Evolutionary conservation across 2,797 vertebrate genomes (phyloP).

Genomic region (Callimico goeldii): DNA sequence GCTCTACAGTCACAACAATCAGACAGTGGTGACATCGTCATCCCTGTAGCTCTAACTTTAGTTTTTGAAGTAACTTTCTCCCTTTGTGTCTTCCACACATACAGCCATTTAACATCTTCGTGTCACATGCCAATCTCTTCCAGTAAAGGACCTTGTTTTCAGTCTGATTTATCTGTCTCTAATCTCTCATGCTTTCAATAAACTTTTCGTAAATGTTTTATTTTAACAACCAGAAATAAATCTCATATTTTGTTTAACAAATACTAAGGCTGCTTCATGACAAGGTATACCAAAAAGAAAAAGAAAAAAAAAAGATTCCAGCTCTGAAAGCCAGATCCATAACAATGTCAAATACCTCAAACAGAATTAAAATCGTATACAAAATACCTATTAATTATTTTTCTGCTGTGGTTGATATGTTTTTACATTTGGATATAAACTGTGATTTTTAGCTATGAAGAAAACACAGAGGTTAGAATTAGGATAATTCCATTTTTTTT

Average conservation of each 20-base stretch:
- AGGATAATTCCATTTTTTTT: neutral
- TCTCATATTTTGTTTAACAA: neutral
- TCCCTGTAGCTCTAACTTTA: neutral
- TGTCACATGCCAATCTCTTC: neutral
- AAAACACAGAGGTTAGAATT: neutral
- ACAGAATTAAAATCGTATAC: neutral
- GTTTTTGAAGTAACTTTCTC: neutral
- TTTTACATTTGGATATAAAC: neutral
- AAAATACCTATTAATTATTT: neutral
- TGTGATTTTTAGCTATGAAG: neutral
- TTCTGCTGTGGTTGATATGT: neutral
- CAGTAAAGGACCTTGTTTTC: neutral
- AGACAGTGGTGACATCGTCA: neutral
- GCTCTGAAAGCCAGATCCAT: neutral
- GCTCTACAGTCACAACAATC: rapidly evolving
- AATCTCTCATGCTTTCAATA: neutral
- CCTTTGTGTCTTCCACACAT: neutral
- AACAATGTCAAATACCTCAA: neutral
- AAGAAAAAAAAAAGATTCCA: neutral
- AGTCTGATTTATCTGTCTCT: neutral
- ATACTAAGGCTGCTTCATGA: neutral
- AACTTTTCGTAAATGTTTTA: neutral
- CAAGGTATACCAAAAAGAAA: neutral
- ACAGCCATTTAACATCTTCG: neutral
- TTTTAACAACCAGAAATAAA: neutral